phyloP scores from a whole-genome alignment of 1,140 invertebrate genomes.

The Procambarus virginalis region DNA sequence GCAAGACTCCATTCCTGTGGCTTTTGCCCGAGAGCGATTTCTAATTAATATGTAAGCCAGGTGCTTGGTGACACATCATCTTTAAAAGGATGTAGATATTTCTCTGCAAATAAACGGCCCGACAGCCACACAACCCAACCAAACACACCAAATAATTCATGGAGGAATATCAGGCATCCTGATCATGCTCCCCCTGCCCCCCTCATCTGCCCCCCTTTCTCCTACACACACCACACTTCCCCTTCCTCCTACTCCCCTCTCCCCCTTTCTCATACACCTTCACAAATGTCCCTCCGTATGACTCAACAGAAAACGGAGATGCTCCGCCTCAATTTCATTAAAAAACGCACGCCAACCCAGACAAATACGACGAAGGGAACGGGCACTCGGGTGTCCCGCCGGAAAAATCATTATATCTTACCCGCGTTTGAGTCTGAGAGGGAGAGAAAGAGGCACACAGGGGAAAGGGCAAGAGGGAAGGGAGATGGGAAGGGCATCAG shows the following conservation, averaged over 20 bases:
- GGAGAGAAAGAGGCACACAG: not conserved
- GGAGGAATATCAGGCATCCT: not conserved
- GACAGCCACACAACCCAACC: constrained; percentile 42
- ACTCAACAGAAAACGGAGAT: constrained; percentile 6
- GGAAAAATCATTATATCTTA: not conserved
- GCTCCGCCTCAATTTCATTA: not conserved
- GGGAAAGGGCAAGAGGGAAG: not conserved
- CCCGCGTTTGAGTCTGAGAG: not conserved
- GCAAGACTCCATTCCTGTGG: not conserved
- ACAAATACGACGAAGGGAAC: too few species aligned
- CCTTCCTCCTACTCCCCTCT: too few species aligned
- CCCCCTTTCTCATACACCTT: too few species aligned
- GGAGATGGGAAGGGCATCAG: not conserved
- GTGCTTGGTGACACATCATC: constrained; percentile 41
- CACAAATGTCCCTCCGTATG: too few species aligned
- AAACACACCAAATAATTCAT: constrained; percentile 33
- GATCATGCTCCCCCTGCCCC: constrained; percentile 13
- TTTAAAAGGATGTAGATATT: constrained; percentile 45
- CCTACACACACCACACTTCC: too few species aligned
- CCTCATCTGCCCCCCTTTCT: too few species aligned
- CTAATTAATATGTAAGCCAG: constrained; percentile 31
- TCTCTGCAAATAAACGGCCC: constrained; percentile 47
- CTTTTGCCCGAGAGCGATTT: not conserved
- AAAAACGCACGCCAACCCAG: too few species aligned
- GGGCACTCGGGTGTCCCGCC: too few species aligned